phyloP scores from a whole-genome alignment of 2,888 invertebrate species.

The Nymphalis c-album region DNA sequence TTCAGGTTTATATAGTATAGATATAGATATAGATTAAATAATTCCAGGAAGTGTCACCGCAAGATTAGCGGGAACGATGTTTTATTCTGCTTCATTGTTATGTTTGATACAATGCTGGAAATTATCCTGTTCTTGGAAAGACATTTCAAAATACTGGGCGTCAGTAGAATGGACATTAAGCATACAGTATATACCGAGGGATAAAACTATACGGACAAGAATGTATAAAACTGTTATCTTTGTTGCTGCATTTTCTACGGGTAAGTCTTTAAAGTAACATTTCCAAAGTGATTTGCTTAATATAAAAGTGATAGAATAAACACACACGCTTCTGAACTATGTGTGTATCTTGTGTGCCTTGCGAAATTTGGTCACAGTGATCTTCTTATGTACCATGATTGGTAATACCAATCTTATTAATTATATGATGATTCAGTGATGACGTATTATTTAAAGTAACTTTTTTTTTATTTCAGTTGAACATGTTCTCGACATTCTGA shows the following conservation, averaged over 20 bases:
- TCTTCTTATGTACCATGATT: not conserved
- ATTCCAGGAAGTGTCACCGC: conserved; percentile 59
- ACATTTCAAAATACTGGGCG: conserved; percentile 50
- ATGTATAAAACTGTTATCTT: conserved; percentile 45
- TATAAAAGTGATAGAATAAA: not conserved
- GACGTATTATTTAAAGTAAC: too few relatives aligned
- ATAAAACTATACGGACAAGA: conserved; percentile 47
- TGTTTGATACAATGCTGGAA: conserved; percentile 55
- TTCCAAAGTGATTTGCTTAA: not conserved
- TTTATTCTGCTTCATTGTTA: conserved; percentile 57
- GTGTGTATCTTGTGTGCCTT: too few relatives aligned
- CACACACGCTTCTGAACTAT: not conserved
- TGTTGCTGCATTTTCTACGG: conserved; percentile 47
- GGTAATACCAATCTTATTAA: too few relatives aligned
- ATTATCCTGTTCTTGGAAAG: conserved; percentile 50
- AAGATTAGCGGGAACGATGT: conserved; percentile 61
- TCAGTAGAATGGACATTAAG: conserved; percentile 48
- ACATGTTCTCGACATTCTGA: conserved; percentile 79
- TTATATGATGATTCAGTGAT: too few relatives aligned
- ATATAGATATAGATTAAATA: too few relatives aligned
- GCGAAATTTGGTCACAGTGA: not conserved
- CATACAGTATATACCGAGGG: conserved; percentile 47
- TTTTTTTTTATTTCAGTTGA: conserved; percentile 70
- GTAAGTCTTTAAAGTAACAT: conserved; percentile 23
- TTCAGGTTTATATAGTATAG: too few relatives aligned